Conservation (phyloP, 2,888 invertebrate species). For the Sicus ferrugineus region DNA sequence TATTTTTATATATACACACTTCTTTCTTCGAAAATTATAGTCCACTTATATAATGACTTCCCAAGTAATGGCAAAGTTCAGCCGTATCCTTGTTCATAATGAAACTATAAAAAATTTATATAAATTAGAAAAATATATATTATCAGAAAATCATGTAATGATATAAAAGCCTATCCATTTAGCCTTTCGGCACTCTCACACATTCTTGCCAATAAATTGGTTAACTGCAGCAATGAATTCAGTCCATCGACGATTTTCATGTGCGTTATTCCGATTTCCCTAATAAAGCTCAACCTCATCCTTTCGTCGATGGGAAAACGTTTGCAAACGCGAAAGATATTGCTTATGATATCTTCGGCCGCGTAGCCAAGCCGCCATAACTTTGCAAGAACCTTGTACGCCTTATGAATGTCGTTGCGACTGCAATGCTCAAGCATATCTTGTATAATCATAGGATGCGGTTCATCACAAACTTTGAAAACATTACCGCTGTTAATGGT, state of each 20-base stretch:
- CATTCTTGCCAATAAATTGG: slow-evolving; percentile 84
- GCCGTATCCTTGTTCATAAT: too few relatives aligned
- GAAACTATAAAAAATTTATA: too few relatives aligned
- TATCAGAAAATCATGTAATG: background rate
- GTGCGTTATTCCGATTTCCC: slow-evolving; percentile 91
- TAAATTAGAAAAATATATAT: too few relatives aligned
- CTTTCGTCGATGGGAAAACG: slow-evolving; percentile 82
- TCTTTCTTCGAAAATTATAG: too few relatives aligned
- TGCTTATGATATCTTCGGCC: slow-evolving; percentile 94
- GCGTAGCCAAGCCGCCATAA: slow-evolving; percentile 95
- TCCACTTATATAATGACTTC: too few relatives aligned
- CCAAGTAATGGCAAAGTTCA: too few relatives aligned
- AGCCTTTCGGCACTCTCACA: slow-evolving; percentile 67
- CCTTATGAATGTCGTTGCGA: slow-evolving; percentile 81
- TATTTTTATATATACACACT: too few relatives aligned
- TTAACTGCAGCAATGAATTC: slow-evolving; percentile 86
- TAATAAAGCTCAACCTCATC: slow-evolving; percentile 83
- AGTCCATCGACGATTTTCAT: slow-evolving; percentile 90
- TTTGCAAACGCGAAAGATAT: slow-evolving; percentile 93
- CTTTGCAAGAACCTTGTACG: slow-evolving; percentile 87
- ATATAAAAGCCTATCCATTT: background rate
- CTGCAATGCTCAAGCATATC: slow-evolving; percentile 89
- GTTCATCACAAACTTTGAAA: slow-evolving; percentile 99
- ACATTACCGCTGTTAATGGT: slow-evolving; percentile 93
- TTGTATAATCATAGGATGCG: slow-evolving; percentile 92